These are phyloP conservation scores for Hippocampus barbouri DNA, from an alignment of 2,113 vertebrate species.

Conservation along the genomic window DNA sequence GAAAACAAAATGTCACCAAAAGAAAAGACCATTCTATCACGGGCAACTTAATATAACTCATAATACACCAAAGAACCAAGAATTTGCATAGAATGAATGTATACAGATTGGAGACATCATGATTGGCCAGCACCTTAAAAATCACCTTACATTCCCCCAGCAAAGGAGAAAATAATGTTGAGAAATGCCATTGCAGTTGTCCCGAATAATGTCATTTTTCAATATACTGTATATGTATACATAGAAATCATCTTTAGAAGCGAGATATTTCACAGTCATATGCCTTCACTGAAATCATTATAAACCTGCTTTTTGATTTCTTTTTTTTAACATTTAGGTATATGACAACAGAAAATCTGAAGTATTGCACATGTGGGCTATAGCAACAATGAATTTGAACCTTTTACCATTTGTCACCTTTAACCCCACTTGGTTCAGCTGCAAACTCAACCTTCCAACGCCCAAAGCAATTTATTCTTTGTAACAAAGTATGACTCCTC, in stretches of 20 bases:
- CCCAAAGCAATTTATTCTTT: not conserved
- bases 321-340: conserved; percentile 26
- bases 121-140: conserved; percentile 70
- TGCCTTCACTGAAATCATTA: conserved; percentile 49
- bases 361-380: conserved; percentile 57
- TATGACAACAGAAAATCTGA: conserved; percentile 21
- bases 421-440: conserved; percentile 19
- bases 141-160: conserved; percentile 55
- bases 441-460: conserved; percentile 15
- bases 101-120: conserved; percentile 63
- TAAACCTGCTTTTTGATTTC: conserved; percentile 26
- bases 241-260: conserved; percentile 39
- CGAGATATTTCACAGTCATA: conserved; percentile 65
- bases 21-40: conserved; percentile 29
- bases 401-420: conserved; percentile 5
- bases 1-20: conserved; percentile 14
- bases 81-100: conserved; percentile 75
- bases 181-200: conserved; percentile 46
- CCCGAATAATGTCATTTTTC: conserved; percentile 25
- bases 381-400: conserved; percentile 37
- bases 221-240: conserved; percentile 25
- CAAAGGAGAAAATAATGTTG: conserved; percentile 47
- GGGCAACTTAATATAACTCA: conserved; percentile 26
- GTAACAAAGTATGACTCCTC: not conserved
- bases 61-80: conserved; percentile 50